Evolutionary conservation across 2,797 vertebrate genomes (phyloP).

Genomic region (Sebastolobus alascanus): DNA sequence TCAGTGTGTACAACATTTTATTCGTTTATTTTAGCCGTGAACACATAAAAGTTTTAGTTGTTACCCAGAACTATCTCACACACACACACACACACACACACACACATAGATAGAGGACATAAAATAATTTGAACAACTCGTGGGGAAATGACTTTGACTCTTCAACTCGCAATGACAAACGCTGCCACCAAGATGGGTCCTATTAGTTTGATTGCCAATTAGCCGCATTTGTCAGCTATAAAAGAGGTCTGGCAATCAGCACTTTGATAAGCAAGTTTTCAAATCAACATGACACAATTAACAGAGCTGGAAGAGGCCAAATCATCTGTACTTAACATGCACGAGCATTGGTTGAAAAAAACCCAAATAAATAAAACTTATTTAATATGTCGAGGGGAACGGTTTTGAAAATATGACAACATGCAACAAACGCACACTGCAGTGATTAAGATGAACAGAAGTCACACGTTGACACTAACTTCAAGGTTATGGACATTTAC

Average conservation of each 20-base stretch:
- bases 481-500: background rate
- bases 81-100: conserved; percentile 7
- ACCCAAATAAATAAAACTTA: background rate
- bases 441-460: background rate
- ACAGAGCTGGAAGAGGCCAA: conserved; percentile 23
- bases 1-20: background rate
- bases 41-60: conserved; percentile 25
- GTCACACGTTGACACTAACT: background rate
- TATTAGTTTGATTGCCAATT: conserved; percentile 70
- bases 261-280: conserved; percentile 50
- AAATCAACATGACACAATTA: conserved; percentile 59
- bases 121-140: conserved; percentile 22
- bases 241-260: conserved; percentile 62
- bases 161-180: conserved; percentile 46
- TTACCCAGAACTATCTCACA: conserved; percentile 1
- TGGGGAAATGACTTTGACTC: conserved; percentile 53
- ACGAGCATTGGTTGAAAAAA: background rate
- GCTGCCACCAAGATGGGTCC: conserved; percentile 36
- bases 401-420: conserved; percentile 2
- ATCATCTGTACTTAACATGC: conserved; percentile 27
- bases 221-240: conserved; percentile 43
- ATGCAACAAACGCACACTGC: background rate
- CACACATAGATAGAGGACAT: background rate
- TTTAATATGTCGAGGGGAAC: conserved; percentile 2
- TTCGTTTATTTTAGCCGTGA: conserved; percentile 28